Base-by-base conservation (phyloP, 2,888 invertebrate species). In the Rotaria macrura region DNA sequence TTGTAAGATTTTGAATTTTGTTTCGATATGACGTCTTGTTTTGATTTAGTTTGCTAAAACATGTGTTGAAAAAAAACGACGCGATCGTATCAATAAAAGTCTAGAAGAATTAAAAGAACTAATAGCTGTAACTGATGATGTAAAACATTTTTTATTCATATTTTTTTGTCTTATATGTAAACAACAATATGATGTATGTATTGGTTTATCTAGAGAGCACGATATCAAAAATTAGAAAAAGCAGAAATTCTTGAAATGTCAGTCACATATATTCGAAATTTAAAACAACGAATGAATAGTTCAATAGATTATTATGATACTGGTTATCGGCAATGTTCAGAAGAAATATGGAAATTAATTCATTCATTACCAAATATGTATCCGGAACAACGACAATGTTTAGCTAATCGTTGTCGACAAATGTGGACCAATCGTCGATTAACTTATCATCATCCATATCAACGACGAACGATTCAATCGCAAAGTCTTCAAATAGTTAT, bases 211-310 rank as follows among this genome's bases (percentile, higher is more conserved):
- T 40, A 79, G 52, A 84, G 74, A 47, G 86, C 86, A 34, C 49
- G 86, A 55, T 86, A 86, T 57, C 86, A 86, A 86, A 86, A 86
- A 85, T 55, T 86, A 55, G 86, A 86, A 57, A 86, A 86, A 57
- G 86, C 86, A n/a, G 86, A 86, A 79, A 86, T 85, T 20, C 79
- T 86, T 20, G 86, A 86, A 57, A 86, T 86, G 86, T 74, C 86
- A n/a, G 86, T 86, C 10, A 55, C 23, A n/a, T 86, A 84, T 72
- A 84, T 86, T 74, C 72, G 84, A 72, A 86, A 84, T 57, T 38
- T 54, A 38, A 86, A 79, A 79, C 79, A 38, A n/a, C n/a, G n/a
- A 43, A 43, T 79, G n/a, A 40, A 79, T n/a, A 43, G n/a, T 43
- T 25, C 79, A 25, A 25, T 43, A 1, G 79, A 79, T 25, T 20